Base-by-base conservation (phyloP, 2,113 vertebrate genomes). In the Acrocephalus arundinaceus region DNA sequence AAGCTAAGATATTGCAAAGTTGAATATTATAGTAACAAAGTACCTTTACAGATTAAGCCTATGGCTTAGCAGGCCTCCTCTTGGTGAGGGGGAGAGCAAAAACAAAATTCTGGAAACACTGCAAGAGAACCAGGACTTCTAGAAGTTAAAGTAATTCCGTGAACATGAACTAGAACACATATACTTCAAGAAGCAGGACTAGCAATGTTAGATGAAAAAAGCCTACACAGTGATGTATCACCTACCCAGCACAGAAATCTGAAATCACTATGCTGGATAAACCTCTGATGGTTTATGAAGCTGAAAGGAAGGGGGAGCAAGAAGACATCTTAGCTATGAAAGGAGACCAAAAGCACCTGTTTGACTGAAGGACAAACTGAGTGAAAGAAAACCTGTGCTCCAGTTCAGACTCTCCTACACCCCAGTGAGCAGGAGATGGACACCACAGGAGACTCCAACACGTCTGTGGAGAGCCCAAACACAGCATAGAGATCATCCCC, bases 41-140 rank as follows among this genome's bases (percentile, higher is more conserved):
- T 8, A 33, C 65, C 48, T 41, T 46, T 20, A n/a, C 6, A 45
- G 49, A 73, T 31, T 15, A 58, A 31, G 25, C 24, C 41, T 24
- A 5, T 3, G 25, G 14, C 19, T 45, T 41, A 63, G 54, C 1
- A 6, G 15, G 41, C 15, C 33, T 54, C 30, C 23, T 37, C 49
- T 23, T 1, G 0, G 30, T 2, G 13, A 30, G 16, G 0, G 2
- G 30, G 2, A 55, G 7, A 55, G 49, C 58, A 76, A 59, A 68
- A 63, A 1, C 16, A 58, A 41, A 85, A 57, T 28, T 63, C 48
- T 18, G 1, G 4, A 63, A 86, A 62, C 24, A 57, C 0, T 6
- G 46, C 24, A 71, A 41, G 37, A 84, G 27, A 77, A 91, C 62
- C 5, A 6, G 16, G 41, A 17, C 37, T 70, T 70, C 9, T 6